Evolutionary conservation across 2,113 vertebrate genomes (phyloP), one percentile per base, ranked within the genome.

Genomic region (Euleptes europaea): DNA sequence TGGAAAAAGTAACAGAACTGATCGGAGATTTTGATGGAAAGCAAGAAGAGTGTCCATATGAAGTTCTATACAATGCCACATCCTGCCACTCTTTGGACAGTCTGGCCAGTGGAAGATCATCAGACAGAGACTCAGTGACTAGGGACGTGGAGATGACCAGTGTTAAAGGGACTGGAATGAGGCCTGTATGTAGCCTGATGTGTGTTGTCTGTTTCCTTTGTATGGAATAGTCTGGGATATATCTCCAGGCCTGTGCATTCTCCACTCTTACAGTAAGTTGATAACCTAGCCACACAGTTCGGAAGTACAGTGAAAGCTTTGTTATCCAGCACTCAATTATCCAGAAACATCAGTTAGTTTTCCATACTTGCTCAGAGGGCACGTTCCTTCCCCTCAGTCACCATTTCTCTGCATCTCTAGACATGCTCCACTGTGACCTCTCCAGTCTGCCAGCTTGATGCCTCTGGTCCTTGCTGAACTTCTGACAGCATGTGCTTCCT

Each of bases 61-160:
- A 99, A 92, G 97, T 97, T 0, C 92, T 99, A 71, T 99, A 97
- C 91, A 98, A 99, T 3, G 98, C 98, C 5, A 97, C 98, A 0
- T 99, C 99, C 80, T 98, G 98, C 93, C 98, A 98, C 88, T 99
- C 98, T 1, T 87, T 99, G 92, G 98, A 99, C 96, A 99, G 98
- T 94, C 96, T 97, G 65, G 97, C 98, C 93, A 99, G 98, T 0
- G 98, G 98, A 54, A 98, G 97, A 33, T 99, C 98, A 0, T 99
- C 98, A 0, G 98, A 99, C 94, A 94, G 97, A 44, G 98, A 99
- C 66, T 98, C 98, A 0, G 87, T 93, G 71, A 96, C 93, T 28
- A 98, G 94, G 9, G 98, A 99, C 11, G 94, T 92, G 0, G 98
- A 98, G 57, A 84, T 90, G 0, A 4, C 70, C 0, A 96, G 96